Percentiles rank a stretch among this genome's conserved stretches.
Conservation (phyloP, 2,797 vertebrate species). For the Peromyscus aztecus region DNA sequence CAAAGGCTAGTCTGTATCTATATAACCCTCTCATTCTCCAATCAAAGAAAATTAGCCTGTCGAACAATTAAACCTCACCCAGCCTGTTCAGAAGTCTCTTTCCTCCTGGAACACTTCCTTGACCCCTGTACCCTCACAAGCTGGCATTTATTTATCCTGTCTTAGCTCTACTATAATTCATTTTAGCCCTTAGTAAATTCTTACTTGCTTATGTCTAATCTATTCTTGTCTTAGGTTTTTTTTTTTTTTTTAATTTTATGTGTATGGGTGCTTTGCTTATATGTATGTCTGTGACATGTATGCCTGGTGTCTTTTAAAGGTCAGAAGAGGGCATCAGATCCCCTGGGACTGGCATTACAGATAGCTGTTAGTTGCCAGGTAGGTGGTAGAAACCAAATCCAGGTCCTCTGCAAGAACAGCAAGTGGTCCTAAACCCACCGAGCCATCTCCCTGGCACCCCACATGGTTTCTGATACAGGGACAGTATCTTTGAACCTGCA, state of each 20-base stretch:
- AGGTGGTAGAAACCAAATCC: neutral
- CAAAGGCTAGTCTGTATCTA: neutral
- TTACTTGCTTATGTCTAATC: slow-evolving; percentile 43
- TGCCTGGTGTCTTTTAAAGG: neutral
- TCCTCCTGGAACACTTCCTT: slow-evolving; percentile 43
- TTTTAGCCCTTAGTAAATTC: slow-evolving; percentile 7
- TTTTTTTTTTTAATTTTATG: neutral
- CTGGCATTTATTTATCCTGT: slow-evolving; percentile 1
- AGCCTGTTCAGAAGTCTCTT: slow-evolving; percentile 40
- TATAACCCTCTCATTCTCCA: neutral
- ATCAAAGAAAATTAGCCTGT: slow-evolving; percentile 39
- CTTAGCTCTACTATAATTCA: slow-evolving; percentile 1
- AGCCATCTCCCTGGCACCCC: neutral
- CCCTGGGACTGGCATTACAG: neutral
- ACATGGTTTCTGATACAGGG: neutral
- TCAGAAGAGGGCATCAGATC: neutral
- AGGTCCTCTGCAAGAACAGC: neutral
- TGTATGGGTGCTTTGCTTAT: neutral
- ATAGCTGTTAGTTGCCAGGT: neutral
- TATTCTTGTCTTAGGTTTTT: neutral
- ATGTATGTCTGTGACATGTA: neutral
- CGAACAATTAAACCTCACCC: slow-evolving; percentile 9
- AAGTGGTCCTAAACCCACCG: neutral
- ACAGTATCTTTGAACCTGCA: neutral
- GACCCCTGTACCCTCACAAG: neutral